Conservation (phyloP, 2,113 vertebrate genomes). For the Geococcyx californianus region DNA sequence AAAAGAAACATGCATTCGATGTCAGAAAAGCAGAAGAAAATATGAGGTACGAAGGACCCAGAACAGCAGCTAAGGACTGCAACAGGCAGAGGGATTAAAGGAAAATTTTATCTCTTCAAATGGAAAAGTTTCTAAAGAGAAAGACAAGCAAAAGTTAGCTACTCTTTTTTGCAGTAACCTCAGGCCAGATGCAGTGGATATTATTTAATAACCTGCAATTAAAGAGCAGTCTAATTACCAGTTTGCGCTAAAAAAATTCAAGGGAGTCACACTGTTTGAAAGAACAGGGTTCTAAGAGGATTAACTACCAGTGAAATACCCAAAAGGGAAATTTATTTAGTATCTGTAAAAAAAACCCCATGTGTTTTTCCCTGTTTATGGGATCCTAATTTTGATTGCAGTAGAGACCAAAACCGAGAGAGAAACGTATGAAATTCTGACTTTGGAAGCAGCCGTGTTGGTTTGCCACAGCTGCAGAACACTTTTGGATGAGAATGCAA, state of each 20-base stretch:
- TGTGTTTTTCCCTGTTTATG: background rate
- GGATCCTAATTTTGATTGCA: background rate
- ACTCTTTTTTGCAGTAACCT: background rate
- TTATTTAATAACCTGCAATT: slow-evolving; percentile 29
- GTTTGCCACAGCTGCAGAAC: background rate
- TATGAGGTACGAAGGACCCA: background rate
- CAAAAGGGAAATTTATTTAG: background rate
- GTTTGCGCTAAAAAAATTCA: background rate
- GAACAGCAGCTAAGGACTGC: background rate
- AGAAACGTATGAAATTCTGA: background rate
- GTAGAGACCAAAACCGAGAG: background rate
- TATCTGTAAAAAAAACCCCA: background rate
- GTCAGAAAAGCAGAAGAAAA: background rate
- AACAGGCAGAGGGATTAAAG: background rate
- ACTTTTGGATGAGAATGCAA: background rate
- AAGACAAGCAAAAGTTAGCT: background rate
- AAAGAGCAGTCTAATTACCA: slow-evolving; percentile 11
- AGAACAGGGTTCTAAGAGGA: background rate
- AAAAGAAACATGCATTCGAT: background rate
- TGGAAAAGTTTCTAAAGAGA: background rate
- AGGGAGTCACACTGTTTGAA: background rate
- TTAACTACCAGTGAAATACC: background rate
- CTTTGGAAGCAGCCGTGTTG: background rate
- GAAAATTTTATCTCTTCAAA: background rate
- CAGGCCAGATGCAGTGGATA: background rate